Base-by-base conservation (phyloP, 2,797 vertebrate genomes). In the Chaetodon trifasciatus region DNA sequence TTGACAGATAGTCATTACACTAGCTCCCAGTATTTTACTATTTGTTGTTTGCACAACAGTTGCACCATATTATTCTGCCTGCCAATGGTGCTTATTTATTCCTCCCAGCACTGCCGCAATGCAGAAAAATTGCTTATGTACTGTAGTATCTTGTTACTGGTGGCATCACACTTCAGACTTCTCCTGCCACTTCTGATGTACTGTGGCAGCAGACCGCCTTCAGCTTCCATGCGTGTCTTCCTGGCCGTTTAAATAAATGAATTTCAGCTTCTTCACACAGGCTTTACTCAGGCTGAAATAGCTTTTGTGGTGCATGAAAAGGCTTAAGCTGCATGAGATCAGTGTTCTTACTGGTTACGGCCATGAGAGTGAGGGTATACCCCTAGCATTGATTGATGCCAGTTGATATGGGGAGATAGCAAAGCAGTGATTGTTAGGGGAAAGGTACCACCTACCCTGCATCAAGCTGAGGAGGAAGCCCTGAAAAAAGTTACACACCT, bases 1-100 rank as follows among this genome's bases (percentile, higher is more conserved):
- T 62, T 67, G 74, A 76, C 65, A 70, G 63, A 74, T 63, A 69
- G 74, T 81, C 55, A 37, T 73, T 81, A 57, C 10, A 53, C 61
- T 28, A 3, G 17, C 72, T 69, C 35, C 40, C 17, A 50, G 49
- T 61, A 28, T 78, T 60, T 79, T 74, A 63, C 46, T 32, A 46
- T 79, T 74, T 62, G 19, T 77, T 77, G 17, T 23, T 63, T 7
- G 19, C 52, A 10, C 70, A 71, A 55, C 40, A 52, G 37, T 76
- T 81, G 57, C 1, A 24, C 37, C 61, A 28, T 46, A 71, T 75
- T n/a, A 42, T 79, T 84, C 61, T 57, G 21, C 47, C 19, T 62
- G 57, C 1, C 55, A 28, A 11, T 17, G 10, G 9, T 50, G 52
- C 50, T 83, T 13, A 71, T 81, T 75, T 76, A 58, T 62, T 70